Evolutionary conservation across 2,888 invertebrate species (phyloP).

Genomic region (Branchinecta sandiegonensis): DNA sequence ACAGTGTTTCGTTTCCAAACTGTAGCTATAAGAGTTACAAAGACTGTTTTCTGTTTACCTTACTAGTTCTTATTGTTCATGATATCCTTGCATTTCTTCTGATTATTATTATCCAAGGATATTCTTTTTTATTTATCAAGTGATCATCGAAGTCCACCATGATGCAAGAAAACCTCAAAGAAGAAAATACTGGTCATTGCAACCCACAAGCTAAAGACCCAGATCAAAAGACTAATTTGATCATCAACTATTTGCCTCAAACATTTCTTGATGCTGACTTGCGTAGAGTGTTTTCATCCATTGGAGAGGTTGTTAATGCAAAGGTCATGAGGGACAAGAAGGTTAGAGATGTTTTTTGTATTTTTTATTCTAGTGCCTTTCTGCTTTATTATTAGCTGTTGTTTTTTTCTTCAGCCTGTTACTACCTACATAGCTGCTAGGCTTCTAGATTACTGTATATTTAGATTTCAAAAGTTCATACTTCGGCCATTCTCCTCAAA

Average conservation of each 20-base stretch:
- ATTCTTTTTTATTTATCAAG: no score
- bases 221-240: slow-evolving; percentile 54
- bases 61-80: background rate
- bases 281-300: slow-evolving; percentile 69
- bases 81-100: slow-evolving; percentile 3
- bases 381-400: background rate
- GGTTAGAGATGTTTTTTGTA: background rate
- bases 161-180: no score
- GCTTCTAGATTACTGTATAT: no score
- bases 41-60: no score
- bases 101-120: no score
- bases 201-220: background rate
- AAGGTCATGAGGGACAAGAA: slow-evolving; percentile 66
- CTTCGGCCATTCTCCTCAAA: no score
- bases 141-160: no score
- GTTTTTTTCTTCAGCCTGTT: no score
- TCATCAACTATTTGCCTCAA: slow-evolving; percentile 89
- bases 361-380: background rate
- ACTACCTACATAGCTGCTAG: no score
- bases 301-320: slow-evolving; percentile 77
- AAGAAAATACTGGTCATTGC: background rate
- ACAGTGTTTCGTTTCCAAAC: no score
- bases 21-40: no score
- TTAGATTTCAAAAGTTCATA: no score
- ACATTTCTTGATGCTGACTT: slow-evolving; percentile 81